A percentile compares a stretch with the other conserved stretches of the same genome.
phyloP scores from a whole-genome alignment of 53 echinoderm and acorn worm species.

The Astropecten irregularis region DNA sequence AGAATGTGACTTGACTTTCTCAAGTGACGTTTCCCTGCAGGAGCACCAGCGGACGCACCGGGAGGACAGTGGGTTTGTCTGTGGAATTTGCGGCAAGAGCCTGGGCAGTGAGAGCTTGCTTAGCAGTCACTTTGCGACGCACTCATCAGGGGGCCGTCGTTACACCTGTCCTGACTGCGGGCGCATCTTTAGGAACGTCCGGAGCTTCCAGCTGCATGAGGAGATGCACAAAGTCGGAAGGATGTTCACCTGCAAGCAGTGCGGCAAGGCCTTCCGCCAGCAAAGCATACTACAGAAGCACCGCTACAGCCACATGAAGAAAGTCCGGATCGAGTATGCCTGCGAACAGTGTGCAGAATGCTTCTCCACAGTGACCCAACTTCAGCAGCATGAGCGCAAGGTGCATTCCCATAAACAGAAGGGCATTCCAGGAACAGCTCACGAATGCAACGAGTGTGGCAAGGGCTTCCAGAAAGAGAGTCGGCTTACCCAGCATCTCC shows the following conservation, averaged over 20 bases:
- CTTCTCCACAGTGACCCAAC: constrained; percentile 17
- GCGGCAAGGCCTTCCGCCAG: constrained; percentile 43
- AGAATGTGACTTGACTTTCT: constrained; percentile 6
- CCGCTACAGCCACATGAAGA: constrained; percentile 35
- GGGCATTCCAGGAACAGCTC: not conserved
- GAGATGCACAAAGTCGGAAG: constrained; percentile 22
- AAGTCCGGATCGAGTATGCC: constrained; percentile 41
- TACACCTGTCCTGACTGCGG: constrained; percentile 41
- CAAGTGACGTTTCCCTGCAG: constrained; percentile 14
- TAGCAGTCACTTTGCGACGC: constrained; percentile 31
- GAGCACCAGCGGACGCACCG: constrained; percentile 29
- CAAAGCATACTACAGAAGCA: constrained; percentile 33
- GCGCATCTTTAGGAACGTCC: constrained; percentile 15
- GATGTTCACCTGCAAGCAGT: constrained; percentile 40
- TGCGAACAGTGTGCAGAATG: constrained; percentile 31
- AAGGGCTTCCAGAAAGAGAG: constrained; percentile 2
- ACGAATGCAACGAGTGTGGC: constrained; percentile 4
- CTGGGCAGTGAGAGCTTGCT: constrained; percentile 18
- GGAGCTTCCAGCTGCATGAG: constrained; percentile 41
- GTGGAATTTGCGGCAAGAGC: constrained; percentile 38
- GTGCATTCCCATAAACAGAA: not conserved
- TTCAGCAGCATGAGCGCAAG: constrained; percentile 28
- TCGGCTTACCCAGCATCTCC: constrained; percentile 10
- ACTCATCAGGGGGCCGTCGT: constrained; percentile 32
- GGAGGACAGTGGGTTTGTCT: constrained; percentile 32